Base-by-base conservation (phyloP, 1,140 invertebrate genomes). In the Rhagoletis zephyria region DNA sequence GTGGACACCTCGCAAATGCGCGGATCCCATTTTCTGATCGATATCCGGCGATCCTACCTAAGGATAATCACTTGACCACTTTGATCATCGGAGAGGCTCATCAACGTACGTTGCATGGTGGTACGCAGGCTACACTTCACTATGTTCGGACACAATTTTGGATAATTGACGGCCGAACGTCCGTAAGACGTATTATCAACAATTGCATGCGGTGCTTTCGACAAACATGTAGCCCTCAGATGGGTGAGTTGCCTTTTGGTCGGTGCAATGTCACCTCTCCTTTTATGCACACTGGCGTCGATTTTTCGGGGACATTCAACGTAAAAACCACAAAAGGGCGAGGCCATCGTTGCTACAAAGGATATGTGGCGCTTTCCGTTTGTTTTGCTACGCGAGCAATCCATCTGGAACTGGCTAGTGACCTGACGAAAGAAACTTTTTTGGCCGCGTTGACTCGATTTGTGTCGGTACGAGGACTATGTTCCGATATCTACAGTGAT, bases 381-480 rank as follows among this genome's bases (percentile, higher is more conserved):
- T 85, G 85, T 61, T 85, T 60, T 60, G 85, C 85, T 61, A 85
- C 85, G 42, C 14, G n/a, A 30, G 85, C 85, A n/a, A 85, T 85
- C 61, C 85, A 85, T 85, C 30, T 85, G 16, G 56, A 85, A 61
- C 12, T 40, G 3, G 30, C 30, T 6, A 85, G 85, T 40, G 85
- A 85, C 9, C 10, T 85, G 30, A 59, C 85, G 4, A 60, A 51
- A 1, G 56, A 30, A 9, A 61, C 56, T 3, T 85, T 85, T 85
- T 40, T 85, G 9, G 85, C 85, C 4, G 85, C 85, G n/a, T 61
- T 63, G 10, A 10, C 16, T 19, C 85, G 85, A 30, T 85, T 85
- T 61, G 51, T 61, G 9, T 85, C 1, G 30, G 64, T 65, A 19
- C 64, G 16, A 65, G 16, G 16, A 65, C 64, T n/a, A 65, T 19